Evolutionary conservation across 2,113 vertebrate species (phyloP).

Genomic region (Camarhynchus parvulus): DNA sequence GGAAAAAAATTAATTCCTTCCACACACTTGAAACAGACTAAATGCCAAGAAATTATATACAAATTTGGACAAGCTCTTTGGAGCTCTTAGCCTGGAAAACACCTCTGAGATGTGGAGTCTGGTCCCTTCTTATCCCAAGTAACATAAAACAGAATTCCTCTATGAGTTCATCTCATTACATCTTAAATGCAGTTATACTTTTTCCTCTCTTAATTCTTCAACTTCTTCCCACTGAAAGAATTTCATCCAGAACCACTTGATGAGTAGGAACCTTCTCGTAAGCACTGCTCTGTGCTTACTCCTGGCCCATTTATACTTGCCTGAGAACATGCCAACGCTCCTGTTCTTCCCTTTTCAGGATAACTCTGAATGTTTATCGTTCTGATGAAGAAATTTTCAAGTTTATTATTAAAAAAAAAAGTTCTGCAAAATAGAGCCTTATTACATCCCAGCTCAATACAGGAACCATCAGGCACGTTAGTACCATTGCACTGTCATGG

Average conservation of each 20-base stretch:
- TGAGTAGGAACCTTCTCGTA: background rate
- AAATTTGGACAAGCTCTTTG: background rate
- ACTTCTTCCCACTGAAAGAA: background rate
- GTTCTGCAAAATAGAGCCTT: background rate
- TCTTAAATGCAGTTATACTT: background rate
- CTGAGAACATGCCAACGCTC: fast-evolving
- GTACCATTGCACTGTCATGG: background rate
- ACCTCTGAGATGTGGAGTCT: background rate
- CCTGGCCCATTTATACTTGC: background rate
- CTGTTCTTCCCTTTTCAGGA: background rate
- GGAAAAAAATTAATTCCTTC: background rate
- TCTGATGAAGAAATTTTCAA: background rate
- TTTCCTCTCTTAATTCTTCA: background rate
- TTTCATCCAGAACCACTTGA: background rate
- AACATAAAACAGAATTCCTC: background rate
- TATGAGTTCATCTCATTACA: background rate
- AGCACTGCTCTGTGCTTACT: background rate
- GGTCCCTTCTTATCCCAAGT: background rate
- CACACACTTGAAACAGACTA: background rate
- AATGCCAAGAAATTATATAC: background rate
- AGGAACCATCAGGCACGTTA: background rate
- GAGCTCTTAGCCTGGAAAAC: background rate
- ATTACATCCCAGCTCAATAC: background rate
- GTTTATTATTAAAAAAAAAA: background rate
- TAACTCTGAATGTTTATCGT: background rate